Evolutionary conservation across 2,888 invertebrate genomes (phyloP), one percentile per base, ranked within the genome.

Genomic region (Hemithea aestivaria): DNA sequence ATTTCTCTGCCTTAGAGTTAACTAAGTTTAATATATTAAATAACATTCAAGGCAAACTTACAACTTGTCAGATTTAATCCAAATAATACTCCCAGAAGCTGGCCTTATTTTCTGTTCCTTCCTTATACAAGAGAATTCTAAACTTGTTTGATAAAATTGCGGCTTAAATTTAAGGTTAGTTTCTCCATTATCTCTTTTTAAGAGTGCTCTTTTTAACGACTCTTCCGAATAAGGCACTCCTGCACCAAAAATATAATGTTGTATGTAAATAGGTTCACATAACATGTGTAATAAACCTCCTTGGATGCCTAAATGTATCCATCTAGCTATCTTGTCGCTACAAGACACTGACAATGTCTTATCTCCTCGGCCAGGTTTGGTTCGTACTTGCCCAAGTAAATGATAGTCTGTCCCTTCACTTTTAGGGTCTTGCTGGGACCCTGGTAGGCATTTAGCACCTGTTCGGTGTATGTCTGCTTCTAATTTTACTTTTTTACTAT

Each of bases 241-340:
- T 42, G 90, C 91, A 34, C 93, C 93, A 66, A 97, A 90, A 35
- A 91, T 91, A 40, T 96, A 88, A 34, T 91, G 89, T 35, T 88
- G 76, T 0, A 97, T 78, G 67, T 90, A 91, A 59, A 98, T 89
- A 7, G 94, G 92, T 40, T 85, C 62, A 2, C 82, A 71, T 12
- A 97, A 68, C 43, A 91, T 72, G 45, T 91, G 90, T 29, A 97
- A 66, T 2, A 98, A 76, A 2, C 94, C 91, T 2, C 98, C 97
- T 84, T 95, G 97, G 12, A 96, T 67, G 0, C 98, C 97, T 20
- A 96, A 66, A 43, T 94, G 84, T 63, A 93, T 92, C 98, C 98
- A 98, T 58, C 92, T 92, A 1, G 96, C 91, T 7, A 98, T 82
- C 88, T 98, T 98, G 77, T 98, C 98, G 73, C 96, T 97, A 73